A percentile compares a stretch with the other conserved stretches of the same genome.
Conservation (phyloP, 2,888 invertebrate genomes). For the Machimus rusticus region DNA sequence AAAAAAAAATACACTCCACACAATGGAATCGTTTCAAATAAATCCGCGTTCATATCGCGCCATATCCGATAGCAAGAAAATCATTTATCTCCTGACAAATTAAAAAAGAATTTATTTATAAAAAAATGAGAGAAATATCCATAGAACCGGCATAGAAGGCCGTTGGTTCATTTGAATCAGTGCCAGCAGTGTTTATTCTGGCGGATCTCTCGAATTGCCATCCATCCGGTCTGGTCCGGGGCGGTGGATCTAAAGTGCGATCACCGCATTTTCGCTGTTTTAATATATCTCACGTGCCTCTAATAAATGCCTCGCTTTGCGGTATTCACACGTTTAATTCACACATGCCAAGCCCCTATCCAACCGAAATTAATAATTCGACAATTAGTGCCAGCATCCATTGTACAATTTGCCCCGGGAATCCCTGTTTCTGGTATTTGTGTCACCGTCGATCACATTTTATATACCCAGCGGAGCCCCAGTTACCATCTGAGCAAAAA, state of each 20-base stretch:
- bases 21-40: neutral
- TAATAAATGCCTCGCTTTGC: neutral
- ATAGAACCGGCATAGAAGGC: neutral
- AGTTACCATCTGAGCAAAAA: neutral
- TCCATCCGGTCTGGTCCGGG: neutral
- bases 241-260: neutral
- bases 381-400: neutral
- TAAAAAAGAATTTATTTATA: neutral
- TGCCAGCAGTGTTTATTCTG: neutral
- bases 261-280: neutral
- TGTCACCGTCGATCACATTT: neutral
- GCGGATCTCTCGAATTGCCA: neutral
- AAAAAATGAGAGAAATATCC: neutral
- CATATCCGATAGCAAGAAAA: neutral
- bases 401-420: neutral
- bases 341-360: neutral
- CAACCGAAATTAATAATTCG: neutral
- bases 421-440: neutral
- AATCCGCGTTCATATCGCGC: neutral
- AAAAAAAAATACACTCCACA: neutral
- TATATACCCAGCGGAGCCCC: neutral
- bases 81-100: neutral
- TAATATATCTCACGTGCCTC: neutral
- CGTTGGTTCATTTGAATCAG: neutral
- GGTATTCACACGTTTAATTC: neutral